Evolutionary conservation across 1,140 invertebrate species (phyloP).

Genomic region (Ceratina japonica): DNA sequence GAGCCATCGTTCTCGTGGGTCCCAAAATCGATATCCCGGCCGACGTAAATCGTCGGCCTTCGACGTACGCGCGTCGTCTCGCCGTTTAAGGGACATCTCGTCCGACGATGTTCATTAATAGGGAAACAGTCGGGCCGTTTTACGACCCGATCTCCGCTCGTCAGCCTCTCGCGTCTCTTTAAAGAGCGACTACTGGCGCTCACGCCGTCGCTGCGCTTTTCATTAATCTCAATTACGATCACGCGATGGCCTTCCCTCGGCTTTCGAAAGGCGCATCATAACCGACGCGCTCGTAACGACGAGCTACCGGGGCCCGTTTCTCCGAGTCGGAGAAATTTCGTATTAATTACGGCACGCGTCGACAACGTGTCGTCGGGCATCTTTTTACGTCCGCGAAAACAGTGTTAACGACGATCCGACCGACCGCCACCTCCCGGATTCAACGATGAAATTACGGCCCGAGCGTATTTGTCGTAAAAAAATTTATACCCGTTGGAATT

Average conservation of each 20-base stretch:
- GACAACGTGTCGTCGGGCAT: neutral
- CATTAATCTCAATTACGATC: constrained; percentile 35
- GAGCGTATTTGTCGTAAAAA: neutral
- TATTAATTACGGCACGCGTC: neutral
- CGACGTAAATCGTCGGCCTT: constrained; percentile 52
- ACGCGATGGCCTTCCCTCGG: neutral
- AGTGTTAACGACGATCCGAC: neutral
- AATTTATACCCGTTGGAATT: too few species aligned
- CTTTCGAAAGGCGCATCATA: neutral
- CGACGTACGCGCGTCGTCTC: constrained; percentile 17
- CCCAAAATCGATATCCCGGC: constrained; percentile 43
- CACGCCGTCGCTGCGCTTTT: neutral
- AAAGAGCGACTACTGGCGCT: neutral
- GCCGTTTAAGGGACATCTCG: constrained; percentile 46
- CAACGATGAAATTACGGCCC: neutral
- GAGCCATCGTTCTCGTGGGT: constrained; percentile 55
- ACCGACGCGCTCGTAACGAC: too few species aligned
- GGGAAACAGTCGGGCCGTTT: constrained; percentile 34
- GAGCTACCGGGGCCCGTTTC: neutral
- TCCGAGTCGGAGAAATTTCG: neutral
- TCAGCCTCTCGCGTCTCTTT: neutral
- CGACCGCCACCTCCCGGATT: neutral
- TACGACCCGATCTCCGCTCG: constrained; percentile 24
- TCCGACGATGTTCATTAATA: constrained; percentile 43
- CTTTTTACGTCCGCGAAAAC: neutral